These are phyloP conservation scores for Eurois occulta DNA, from an alignment of 2,888 invertebrate genomes.

Conservation along the genomic window DNA sequence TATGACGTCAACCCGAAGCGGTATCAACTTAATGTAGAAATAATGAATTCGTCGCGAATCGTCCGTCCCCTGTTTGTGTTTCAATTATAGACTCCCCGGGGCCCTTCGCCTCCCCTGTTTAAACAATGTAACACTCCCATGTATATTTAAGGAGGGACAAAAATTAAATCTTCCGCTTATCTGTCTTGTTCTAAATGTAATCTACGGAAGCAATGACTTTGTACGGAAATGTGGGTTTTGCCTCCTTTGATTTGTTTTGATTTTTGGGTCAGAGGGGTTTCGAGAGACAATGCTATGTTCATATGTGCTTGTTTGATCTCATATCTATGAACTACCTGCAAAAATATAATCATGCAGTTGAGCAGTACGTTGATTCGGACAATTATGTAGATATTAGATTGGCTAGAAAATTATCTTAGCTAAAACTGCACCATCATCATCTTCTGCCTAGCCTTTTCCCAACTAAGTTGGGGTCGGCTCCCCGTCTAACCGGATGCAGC, in stretches of 20 bases:
- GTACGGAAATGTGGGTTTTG: conserved; percentile 37
- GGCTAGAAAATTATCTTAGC: not conserved
- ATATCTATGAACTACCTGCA: not conserved
- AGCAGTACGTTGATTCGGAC: not conserved
- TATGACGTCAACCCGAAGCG: conserved; percentile 62
- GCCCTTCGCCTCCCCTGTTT: conserved; percentile 76
- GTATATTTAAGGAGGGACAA: conserved; percentile 85
- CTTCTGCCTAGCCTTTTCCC: not conserved
- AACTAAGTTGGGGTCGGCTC: not conserved
- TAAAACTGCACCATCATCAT: not conserved
- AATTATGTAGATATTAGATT: not conserved
- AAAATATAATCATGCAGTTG: not conserved
- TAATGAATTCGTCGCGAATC: conserved; percentile 89
- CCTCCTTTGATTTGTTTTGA: conserved; percentile 19
- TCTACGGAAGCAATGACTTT: conserved; percentile 77
- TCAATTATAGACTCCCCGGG: conserved; percentile 86
- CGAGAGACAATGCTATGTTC: not conserved
- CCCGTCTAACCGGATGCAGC: not conserved
- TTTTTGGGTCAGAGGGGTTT: not conserved
- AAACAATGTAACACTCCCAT: conserved; percentile 82
- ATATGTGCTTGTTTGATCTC: not conserved
- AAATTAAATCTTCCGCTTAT: conserved; percentile 86
- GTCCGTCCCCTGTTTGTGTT: conserved; percentile 88
- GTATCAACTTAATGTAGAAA: conserved; percentile 85
- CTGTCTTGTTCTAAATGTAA: conserved; percentile 75